Base-by-base conservation (phyloP, 2,113 vertebrate species). In the Rhinoptilus africanus region DNA sequence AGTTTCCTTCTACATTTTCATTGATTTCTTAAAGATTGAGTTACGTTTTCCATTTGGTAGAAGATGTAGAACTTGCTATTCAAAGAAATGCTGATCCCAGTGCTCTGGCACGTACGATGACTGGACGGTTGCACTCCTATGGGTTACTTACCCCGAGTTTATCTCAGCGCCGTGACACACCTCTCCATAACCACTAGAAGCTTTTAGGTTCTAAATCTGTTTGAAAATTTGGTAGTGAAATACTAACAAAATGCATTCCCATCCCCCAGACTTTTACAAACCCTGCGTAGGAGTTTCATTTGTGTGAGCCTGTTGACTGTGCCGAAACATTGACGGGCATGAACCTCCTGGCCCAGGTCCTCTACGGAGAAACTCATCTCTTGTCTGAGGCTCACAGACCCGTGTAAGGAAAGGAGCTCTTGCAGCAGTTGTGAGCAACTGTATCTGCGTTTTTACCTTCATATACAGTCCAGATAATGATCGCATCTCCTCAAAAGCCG, bases 21-120 rank as follows among this genome's bases (percentile, higher is more conserved):
- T 48, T 85, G 91, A 95, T 83, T 94, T 78, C 92, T 89, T 56
- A 85, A 92, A 95, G 93, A 77, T 76, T 41, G 87, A 68, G 50
- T 85, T 96, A 90, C 78, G 1, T 85, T 94, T 92, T 87, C 67
- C 62, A 47, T 92, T 97, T 66, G 17, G 41, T 88, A 22, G 77
- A 27, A 90, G 75, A 41, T 0, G 3, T n/a, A 71, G 85, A 54
- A 47, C 39, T 83, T 59, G 24, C 85, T 80, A 6, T 75, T 80
- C 75, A 74, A 47, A 84, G 85, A 26, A 68, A 19, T 12, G 15
- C 43, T 57, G 72, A 32, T 47, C 48, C 35, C 23, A 3, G 64
- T 32, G 39, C 28, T 67, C 47, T 57, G 37, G 60, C 64, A 68
- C 1, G 3, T 54, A 53, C 0, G 3, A 41, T 13, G 57, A 10